phyloP scores from a whole-genome alignment of 2,113 vertebrate species.

The Micromys minutus region DNA sequence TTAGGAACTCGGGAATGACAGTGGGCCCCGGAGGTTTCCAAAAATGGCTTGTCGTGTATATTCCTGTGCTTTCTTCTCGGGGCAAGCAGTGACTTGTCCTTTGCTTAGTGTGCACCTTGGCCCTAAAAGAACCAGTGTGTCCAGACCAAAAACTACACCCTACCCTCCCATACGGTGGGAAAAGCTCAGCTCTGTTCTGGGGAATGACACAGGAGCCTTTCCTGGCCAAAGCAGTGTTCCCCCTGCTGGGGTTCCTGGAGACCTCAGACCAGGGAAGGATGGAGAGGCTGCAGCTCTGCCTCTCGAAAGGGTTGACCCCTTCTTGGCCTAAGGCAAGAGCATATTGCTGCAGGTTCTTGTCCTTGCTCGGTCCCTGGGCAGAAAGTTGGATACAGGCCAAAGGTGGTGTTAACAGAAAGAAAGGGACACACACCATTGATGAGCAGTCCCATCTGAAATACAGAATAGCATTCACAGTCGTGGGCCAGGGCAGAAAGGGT shows the following conservation, averaged over 20 bases:
- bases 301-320: not conserved
- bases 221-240: not conserved
- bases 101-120: not conserved
- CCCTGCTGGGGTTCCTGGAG: not conserved
- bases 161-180: fast-evolving
- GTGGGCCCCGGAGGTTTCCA: not conserved
- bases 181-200: not conserved
- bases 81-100: not conserved
- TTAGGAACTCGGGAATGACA: not conserved
- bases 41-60: slow-evolving; percentile 14
- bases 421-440: slow-evolving; percentile 53
- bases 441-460: slow-evolving; percentile 36
- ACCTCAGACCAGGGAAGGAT: not conserved
- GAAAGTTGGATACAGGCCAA: slow-evolving; percentile 55
- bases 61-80: not conserved
- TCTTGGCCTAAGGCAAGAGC: too few relatives aligned
- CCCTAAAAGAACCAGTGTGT: not conserved
- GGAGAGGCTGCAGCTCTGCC: fast-evolving
- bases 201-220: fast-evolving
- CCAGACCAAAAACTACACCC: not conserved
- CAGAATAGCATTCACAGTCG: slow-evolving; percentile 40
- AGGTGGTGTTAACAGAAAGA: slow-evolving; percentile 56
- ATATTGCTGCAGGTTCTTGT: not conserved
- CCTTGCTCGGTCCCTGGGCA: not conserved
- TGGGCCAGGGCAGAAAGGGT: not conserved